Conservation (phyloP, 2,888 invertebrate species). For the Cetonia aurata region DNA sequence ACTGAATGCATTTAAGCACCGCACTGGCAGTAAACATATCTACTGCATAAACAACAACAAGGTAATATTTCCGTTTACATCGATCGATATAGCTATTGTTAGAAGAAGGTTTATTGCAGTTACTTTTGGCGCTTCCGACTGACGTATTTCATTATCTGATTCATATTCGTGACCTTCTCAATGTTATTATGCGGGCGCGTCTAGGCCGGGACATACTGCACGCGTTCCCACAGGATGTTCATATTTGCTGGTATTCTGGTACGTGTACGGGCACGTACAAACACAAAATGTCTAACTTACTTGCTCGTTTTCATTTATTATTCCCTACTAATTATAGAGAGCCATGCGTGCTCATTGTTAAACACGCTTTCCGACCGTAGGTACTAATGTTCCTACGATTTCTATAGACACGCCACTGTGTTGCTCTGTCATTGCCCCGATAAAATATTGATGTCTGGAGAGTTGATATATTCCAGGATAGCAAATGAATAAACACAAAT, state of each 20-base stretch:
- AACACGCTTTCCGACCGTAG: constrained; percentile 16
- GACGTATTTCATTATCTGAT: constrained; percentile 34
- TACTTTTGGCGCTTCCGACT: constrained; percentile 17
- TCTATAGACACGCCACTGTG: too few relatives aligned
- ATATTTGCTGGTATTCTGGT: constrained; percentile 30
- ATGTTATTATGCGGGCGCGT: constrained; percentile 28
- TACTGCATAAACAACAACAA: constrained; percentile 30
- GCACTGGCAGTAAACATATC: constrained; percentile 7
- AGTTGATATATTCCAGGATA: too few relatives aligned
- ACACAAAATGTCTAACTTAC: constrained; percentile 24
- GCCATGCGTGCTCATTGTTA: constrained; percentile 30
- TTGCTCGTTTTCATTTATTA: constrained; percentile 37
- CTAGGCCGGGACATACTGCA: constrained; percentile 25
- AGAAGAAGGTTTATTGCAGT: constrained; percentile 15
- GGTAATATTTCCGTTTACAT: constrained; percentile 16
- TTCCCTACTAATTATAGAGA: constrained; percentile 33
- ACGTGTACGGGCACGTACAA: constrained; percentile 16
- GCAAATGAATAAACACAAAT: too few relatives aligned
- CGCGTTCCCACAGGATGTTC: constrained; percentile 37
- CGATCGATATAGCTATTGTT: constrained; percentile 26
- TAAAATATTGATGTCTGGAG: too few relatives aligned
- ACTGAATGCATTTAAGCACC: too few relatives aligned
- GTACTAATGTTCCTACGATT: too few relatives aligned
- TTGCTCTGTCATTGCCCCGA: too few relatives aligned
- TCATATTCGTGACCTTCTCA: constrained; percentile 37